Percentiles rank a stretch among this genome's conserved stretches.
Evolutionary conservation across 2,888 invertebrate genomes (phyloP).

Genomic region (Leistus spinibarbis): DNA sequence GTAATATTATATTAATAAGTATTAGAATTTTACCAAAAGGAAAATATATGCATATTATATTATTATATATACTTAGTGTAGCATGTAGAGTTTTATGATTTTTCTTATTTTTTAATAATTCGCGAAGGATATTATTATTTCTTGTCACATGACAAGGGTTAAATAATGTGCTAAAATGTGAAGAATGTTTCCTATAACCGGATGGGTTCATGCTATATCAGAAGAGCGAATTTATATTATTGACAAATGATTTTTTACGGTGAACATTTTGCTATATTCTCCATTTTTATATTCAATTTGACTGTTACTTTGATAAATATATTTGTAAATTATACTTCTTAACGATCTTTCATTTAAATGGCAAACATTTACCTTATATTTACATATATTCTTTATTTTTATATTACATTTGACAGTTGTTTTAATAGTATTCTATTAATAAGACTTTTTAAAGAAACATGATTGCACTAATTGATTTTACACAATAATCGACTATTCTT

Average conservation of each 20-base stretch:
- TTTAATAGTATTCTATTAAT: no score
- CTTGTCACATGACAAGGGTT: background rate
- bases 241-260: background rate
- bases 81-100: background rate
- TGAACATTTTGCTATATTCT: background rate
- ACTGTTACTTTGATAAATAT: no score
- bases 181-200: background rate
- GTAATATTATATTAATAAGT: background rate
- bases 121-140: background rate
- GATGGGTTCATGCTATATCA: background rate
- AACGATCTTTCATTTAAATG: no score
- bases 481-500: no score
- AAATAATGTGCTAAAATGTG: background rate
- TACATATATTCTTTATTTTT: no score
- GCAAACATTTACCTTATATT: no score
- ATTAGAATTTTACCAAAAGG: background rate
- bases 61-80: background rate
- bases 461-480: no score
- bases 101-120: background rate
- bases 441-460: no score
- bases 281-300: no score
- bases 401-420: no score
- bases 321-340: no score
- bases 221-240: background rate
- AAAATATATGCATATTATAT: background rate